Conservation (phyloP, 2,797 vertebrate genomes). For the Centropyge bicolor region DNA sequence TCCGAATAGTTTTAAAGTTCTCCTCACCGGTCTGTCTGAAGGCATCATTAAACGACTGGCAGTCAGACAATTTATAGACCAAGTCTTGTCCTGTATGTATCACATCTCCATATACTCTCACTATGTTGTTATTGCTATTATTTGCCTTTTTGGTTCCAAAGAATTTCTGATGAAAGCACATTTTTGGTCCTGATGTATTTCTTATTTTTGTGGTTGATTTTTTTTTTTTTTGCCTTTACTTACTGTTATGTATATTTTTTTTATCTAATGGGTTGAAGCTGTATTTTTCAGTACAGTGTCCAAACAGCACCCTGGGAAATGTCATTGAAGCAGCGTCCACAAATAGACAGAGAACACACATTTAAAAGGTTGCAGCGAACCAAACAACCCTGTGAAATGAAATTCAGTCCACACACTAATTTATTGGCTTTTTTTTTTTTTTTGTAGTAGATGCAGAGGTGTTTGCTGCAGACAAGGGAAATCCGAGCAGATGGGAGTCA, state of each 20-base stretch:
- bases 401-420: constrained; percentile 33
- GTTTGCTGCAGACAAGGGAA: constrained; percentile 62
- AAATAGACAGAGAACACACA: constrained; percentile 10
- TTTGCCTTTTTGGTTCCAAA: constrained; percentile 83
- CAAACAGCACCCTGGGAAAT: constrained; percentile 53
- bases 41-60: constrained; percentile 27
- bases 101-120: constrained; percentile 69
- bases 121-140: constrained; percentile 66
- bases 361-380: constrained; percentile 36
- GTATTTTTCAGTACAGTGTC: constrained; percentile 46
- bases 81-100: constrained; percentile 62
- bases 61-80: constrained; percentile 43
- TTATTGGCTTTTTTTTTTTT: constrained; percentile 38
- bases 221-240: constrained; percentile 46
- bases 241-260: constrained; percentile 48
- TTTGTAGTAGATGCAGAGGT: constrained; percentile 29
- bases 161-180: constrained; percentile 82
- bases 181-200: constrained; percentile 75
- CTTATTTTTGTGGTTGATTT: constrained; percentile 59
- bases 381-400: constrained; percentile 10
- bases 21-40: constrained; percentile 45
- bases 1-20: constrained; percentile 48
- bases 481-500: constrained; percentile 55
- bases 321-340: constrained; percentile 32
- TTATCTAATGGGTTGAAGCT: constrained; percentile 53